Conservation (phyloP, 2,888 invertebrate genomes). For the Caradrina kadenii region DNA sequence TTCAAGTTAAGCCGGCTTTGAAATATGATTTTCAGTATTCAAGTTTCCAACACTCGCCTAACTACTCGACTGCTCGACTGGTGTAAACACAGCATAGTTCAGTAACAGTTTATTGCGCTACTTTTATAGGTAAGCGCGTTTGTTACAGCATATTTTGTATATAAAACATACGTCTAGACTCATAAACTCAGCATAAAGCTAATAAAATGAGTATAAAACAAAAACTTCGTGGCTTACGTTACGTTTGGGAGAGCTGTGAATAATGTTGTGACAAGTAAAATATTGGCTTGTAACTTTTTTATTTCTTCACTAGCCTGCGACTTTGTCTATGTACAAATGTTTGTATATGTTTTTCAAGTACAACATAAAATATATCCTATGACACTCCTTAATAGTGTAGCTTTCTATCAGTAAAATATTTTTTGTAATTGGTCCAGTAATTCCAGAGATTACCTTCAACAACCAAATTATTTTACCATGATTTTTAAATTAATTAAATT, state of each 20-base stretch:
- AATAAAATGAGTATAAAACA: slow-evolving; percentile 47
- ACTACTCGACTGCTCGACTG: neutral
- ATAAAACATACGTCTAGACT: slow-evolving; percentile 30
- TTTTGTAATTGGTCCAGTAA: no score
- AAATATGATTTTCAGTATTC: slow-evolving; percentile 14
- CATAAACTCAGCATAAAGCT: slow-evolving; percentile 31
- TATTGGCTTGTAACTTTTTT: slow-evolving; percentile 4
- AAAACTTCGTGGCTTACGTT: slow-evolving; percentile 23
- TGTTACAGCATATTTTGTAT: slow-evolving; percentile 17
- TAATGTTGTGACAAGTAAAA: neutral
- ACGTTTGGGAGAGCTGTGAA: slow-evolving; percentile 3
- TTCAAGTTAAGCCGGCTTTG: slow-evolving; percentile 7
- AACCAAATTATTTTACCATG: no score
- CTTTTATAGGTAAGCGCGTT: slow-evolving; percentile 32
- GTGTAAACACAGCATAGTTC: slow-evolving; percentile 7
- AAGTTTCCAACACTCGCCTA: slow-evolving; percentile 19
- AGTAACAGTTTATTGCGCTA: slow-evolving; percentile 20
- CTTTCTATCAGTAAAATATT: no score
- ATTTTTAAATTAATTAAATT: no score
- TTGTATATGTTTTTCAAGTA: no score
- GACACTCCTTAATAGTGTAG: no score
- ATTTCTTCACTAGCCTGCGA: neutral
- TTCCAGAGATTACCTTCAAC: no score
- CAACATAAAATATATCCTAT: no score
- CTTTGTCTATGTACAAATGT: no score